A percentile compares a stretch with the other conserved stretches of the same genome.
Evolutionary conservation across 1,140 invertebrate species (phyloP).

Genomic region (Orussus abietinus): DNA sequence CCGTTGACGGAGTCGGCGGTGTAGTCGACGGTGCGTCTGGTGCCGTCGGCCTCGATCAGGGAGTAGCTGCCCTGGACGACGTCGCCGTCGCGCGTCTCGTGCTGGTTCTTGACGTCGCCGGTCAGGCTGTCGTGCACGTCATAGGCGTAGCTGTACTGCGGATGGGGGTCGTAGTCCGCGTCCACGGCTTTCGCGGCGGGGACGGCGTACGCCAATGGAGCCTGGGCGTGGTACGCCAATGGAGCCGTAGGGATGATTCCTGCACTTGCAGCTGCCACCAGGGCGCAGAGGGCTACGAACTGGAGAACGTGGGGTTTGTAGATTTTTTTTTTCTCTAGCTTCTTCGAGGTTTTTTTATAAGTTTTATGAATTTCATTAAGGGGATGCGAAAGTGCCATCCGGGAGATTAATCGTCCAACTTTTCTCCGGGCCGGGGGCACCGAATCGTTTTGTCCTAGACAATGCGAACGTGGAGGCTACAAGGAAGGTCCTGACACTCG

Average conservation of each 20-base stretch:
- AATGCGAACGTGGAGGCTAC: no score
- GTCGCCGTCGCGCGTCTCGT: slow-evolving; percentile 55
- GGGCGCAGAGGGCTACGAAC: slow-evolving; percentile 48
- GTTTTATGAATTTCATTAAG: no score
- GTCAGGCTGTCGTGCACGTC: slow-evolving; percentile 55
- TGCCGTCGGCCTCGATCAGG: slow-evolving; percentile 57
- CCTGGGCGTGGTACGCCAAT: slow-evolving; percentile 19
- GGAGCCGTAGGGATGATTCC: slow-evolving; percentile 32
- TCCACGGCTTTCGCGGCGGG: slow-evolving; percentile 34
- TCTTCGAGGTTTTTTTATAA: no score
- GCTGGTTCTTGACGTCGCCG: slow-evolving; percentile 55
- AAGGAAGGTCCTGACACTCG: no score
- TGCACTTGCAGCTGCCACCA: slow-evolving; percentile 48
- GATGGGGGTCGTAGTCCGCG: slow-evolving; percentile 50
- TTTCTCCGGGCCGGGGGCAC: no score
- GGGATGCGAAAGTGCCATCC: no score
- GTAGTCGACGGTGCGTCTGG: slow-evolving; percentile 56
- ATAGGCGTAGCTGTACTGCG: slow-evolving; percentile 57
- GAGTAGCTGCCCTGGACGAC: slow-evolving; percentile 57
- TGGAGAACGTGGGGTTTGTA: no score
- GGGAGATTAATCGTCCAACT: no score
- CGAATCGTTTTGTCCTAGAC: no score
- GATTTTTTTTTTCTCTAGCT: no score
- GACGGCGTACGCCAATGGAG: slow-evolving; percentile 26
- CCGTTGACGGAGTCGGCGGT: slow-evolving; percentile 55